Conservation (phyloP, 2,888 invertebrate genomes). For the Leptura quadrifasciata region DNA sequence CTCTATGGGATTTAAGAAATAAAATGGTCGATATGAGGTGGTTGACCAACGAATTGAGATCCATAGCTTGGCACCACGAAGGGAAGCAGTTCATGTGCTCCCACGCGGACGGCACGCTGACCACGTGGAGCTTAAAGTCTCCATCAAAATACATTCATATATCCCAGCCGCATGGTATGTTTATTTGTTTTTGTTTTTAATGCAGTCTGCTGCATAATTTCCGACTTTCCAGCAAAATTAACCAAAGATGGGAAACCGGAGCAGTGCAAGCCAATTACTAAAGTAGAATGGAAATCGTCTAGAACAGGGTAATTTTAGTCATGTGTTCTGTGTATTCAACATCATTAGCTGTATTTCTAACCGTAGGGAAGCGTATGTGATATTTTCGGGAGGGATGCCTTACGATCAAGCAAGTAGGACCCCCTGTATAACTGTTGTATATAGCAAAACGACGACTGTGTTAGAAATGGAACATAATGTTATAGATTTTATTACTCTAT, state of each 20-base stretch:
- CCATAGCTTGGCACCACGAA: conserved; percentile 97
- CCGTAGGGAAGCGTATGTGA: conserved; percentile 91
- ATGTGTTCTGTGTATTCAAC: not conserved
- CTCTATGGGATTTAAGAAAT: conserved; percentile 95
- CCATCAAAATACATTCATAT: conserved; percentile 86
- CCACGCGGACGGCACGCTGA: conserved; percentile 96
- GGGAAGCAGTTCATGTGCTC: conserved; percentile 98
- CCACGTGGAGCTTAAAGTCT: conserved; percentile 91
- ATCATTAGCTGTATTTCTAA: conserved; percentile 35
- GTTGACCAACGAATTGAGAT: conserved; percentile 86
- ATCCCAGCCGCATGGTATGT: conserved; percentile 93
- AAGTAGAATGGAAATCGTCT: conserved; percentile 96
- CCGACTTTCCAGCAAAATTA: conserved; percentile 84
- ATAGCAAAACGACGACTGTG: conserved; percentile 96
- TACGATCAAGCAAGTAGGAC: conserved; percentile 92
- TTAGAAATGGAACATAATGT: conserved; percentile 99
- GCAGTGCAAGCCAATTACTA: conserved; percentile 94
- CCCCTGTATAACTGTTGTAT: conserved; percentile 96
- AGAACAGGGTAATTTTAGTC: conserved; percentile 81
- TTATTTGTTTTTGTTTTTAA: not conserved
- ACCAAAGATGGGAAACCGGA: conserved; percentile 95
- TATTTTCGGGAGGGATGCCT: conserved; percentile 97
- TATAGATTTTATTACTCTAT: conserved; percentile 96
- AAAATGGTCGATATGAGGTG: conserved; percentile 91
- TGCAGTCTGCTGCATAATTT: not conserved